These are phyloP conservation scores for Pedionomus torquatus DNA, from an alignment of 2,113 vertebrate genomes.

Conservation along the genomic window DNA sequence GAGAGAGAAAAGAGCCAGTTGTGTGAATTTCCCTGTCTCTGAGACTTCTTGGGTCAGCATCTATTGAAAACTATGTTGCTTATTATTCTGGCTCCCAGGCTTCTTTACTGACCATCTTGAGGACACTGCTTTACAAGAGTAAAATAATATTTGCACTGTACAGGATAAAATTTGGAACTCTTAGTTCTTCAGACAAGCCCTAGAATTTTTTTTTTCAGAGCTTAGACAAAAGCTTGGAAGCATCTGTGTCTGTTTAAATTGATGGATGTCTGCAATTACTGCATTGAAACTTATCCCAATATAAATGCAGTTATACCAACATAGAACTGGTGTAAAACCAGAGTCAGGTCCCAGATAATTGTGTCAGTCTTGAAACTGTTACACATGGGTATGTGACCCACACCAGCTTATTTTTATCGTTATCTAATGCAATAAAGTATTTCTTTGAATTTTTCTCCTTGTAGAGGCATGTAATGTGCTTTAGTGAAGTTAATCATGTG, in stretches of 20 bases:
- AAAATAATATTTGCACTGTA: not conserved
- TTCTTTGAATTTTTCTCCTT: slow-evolving; percentile 48
- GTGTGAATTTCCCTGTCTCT: not conserved
- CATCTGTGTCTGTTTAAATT: slow-evolving; percentile 11
- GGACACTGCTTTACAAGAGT: not conserved
- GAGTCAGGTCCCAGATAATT: slow-evolving; percentile 2
- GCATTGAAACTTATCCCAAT: not conserved
- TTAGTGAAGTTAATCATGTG: slow-evolving; percentile 47
- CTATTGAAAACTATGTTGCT: not conserved
- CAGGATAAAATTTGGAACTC: not conserved
- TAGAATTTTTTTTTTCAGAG: not conserved
- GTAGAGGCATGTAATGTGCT: slow-evolving; percentile 14
- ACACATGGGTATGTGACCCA: not conserved
- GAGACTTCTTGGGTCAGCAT: not conserved
- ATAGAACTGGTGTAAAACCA: not conserved
- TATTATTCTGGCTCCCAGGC: not conserved
- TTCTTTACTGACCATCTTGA: not conserved
- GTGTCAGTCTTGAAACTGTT: not conserved
- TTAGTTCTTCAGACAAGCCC: not conserved
- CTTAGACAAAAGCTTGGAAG: not conserved
- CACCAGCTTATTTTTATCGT: slow-evolving; percentile 1
- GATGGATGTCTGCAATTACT: slow-evolving; percentile 5
- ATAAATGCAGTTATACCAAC: slow-evolving; percentile 7
- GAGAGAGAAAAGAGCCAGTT: not conserved
- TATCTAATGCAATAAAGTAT: slow-evolving; percentile 12